Conservation (phyloP, 1,140 invertebrate genomes). For the Papilio dardanus region DNA sequence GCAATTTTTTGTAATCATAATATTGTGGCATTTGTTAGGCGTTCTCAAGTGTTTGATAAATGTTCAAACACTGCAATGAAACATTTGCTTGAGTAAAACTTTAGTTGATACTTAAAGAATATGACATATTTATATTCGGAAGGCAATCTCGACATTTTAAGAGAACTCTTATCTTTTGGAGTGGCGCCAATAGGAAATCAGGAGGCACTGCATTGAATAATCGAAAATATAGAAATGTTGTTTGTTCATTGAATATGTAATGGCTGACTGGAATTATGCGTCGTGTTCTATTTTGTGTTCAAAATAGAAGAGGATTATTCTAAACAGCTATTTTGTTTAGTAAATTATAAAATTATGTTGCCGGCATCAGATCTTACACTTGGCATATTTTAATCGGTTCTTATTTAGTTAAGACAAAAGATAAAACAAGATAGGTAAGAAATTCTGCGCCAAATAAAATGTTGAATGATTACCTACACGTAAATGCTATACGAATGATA, state of each 20-base stretch:
- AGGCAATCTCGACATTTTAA: conserved; percentile 28
- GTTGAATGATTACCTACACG: too few relatives aligned
- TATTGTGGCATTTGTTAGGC: not conserved
- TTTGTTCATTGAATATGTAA: conserved; percentile 23
- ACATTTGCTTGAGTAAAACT: not conserved
- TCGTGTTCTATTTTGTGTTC: not conserved
- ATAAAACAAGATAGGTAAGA: too few relatives aligned
- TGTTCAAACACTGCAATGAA: not conserved
- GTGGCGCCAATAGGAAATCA: conserved; percentile 30
- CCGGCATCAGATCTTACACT: too few relatives aligned
- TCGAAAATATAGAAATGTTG: conserved; percentile 32
- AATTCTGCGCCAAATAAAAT: too few relatives aligned
- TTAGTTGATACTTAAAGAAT: not conserved
- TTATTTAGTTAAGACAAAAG: too few relatives aligned
- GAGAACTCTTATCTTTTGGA: conserved; percentile 32
- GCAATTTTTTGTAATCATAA: not conserved
- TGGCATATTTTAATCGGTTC: too few relatives aligned
- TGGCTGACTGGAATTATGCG: not conserved
- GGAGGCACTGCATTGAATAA: conserved; percentile 29
- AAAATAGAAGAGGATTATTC: not conserved
- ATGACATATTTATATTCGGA: conserved; percentile 28
- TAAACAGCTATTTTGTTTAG: not conserved
- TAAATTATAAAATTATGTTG: too few relatives aligned
- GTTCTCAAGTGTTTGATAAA: not conserved
- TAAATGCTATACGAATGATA: not conserved